These are phyloP conservation scores for Gobiocypris rarus DNA, from an alignment of 2,113 vertebrate species.

Conservation along the genomic window DNA sequence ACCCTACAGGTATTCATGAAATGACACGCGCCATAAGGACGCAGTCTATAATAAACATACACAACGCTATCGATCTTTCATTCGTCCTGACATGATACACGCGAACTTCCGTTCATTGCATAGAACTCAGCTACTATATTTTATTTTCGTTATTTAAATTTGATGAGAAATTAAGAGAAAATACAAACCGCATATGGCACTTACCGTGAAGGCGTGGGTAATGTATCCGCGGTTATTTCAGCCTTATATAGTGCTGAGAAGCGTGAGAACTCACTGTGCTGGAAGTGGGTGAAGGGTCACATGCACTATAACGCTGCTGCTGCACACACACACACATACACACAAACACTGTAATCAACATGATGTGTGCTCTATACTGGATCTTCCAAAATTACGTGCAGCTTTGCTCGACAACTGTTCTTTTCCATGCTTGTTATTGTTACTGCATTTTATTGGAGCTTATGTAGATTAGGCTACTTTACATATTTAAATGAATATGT, in stretches of 20 bases:
- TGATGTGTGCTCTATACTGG: background rate
- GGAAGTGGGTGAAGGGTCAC: slow-evolving; percentile 54
- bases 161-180: background rate
- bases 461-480: too few relatives aligned
- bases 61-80: background rate
- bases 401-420: background rate
- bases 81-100: too few relatives aligned
- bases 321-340: background rate
- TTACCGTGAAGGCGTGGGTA: slow-evolving; percentile 28
- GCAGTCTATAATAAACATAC: background rate
- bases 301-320: background rate
- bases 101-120: background rate
- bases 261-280: slow-evolving; percentile 26
- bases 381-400: slow-evolving; percentile 1
- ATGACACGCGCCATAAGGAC: background rate
- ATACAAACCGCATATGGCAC: background rate
- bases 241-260: slow-evolving; percentile 27
- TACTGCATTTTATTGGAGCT: background rate
- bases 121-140: background rate
- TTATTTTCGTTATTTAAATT: background rate
- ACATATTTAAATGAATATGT: too few relatives aligned
- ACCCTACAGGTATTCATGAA: background rate
- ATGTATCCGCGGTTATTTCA: background rate
- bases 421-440: background rate
- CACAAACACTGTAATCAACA: background rate